phyloP scores from a whole-genome alignment of 2,888 invertebrate species.

The Drosophila macrospina region DNA sequence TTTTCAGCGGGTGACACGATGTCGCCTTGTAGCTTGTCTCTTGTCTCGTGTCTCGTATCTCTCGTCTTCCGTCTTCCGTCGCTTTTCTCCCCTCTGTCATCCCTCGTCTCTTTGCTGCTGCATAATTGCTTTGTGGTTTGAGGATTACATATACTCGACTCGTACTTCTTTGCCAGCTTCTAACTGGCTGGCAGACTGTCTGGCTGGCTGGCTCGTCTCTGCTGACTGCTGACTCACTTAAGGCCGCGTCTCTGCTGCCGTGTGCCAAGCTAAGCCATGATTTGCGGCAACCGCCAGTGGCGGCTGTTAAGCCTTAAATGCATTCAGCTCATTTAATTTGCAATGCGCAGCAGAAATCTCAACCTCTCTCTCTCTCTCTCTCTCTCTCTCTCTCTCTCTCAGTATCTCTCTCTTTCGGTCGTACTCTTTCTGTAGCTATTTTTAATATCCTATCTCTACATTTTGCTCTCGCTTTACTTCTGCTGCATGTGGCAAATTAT shows the following conservation, averaged over 20 bases:
- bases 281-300: conserved; percentile 57
- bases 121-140: conserved; percentile 79
- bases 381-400: neutral
- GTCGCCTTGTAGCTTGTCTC: conserved; percentile 49
- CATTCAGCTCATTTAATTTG: conserved; percentile 78
- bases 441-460: conserved; percentile 1
- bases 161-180: conserved; percentile 22
- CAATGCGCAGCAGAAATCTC: conserved; percentile 46
- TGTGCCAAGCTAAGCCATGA: conserved; percentile 68
- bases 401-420: conserved; percentile 3
- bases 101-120: conserved; percentile 49
- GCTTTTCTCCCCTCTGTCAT: conserved; percentile 6
- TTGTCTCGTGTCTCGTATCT: neutral
- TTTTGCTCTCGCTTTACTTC: conserved; percentile 12
- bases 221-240: conserved; percentile 68
- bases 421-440: too few relatives aligned
- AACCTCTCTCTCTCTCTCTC: neutral
- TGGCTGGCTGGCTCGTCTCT: conserved; percentile 8
- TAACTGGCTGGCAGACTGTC: conserved; percentile 10
- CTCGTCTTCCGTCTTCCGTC: neutral
- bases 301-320: conserved; percentile 74
- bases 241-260: conserved; percentile 46
- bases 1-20: conserved; percentile 78
- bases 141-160: conserved; percentile 52
- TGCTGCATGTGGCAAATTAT: conserved; percentile 62